Base-by-base conservation (phyloP, 2,797 vertebrate species). In the Cryptoblepharus egeriae region DNA sequence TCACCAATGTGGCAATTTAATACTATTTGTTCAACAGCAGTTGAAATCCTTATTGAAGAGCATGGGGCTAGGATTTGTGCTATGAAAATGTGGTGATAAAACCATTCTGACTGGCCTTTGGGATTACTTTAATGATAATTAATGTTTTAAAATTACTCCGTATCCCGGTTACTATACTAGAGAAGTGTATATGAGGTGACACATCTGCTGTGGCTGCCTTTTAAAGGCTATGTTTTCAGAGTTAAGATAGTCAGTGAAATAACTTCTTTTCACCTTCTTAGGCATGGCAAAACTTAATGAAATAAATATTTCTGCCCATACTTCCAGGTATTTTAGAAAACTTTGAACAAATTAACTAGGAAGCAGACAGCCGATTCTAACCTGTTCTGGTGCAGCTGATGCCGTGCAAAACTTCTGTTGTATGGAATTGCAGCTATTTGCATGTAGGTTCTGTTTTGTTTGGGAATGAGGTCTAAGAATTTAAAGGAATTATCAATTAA, bases 1-100 rank as follows among this genome's bases (percentile, higher is more conserved):
- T 87, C 84, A 80, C 85, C 86, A 85, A 86, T 89, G 81, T 68
- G 55, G 67, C 82, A 75, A 89, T 85, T 90, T 85, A 89, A 80
- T 83, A 67, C 74, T 84, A 3, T 86, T 92, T 83, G 24, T 30
- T 89, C 78, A 45, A 80, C 57, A 61, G 84, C 72, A 81, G 71
- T 85, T 74, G 81, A 93, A 92, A 91, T 92, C 78, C 78, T 81
- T 89, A 88, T 91, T 91, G 87, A 91, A 90, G 88, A 87, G 67
- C 84, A 73, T 82, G 75, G 92, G 75, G 83, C 60, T 81, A 72
- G 84, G 82, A 85, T 92, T 93, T 92, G 76, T 90, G 78, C 78
- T 84, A 80, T 87, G 75, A 85, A 93, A 91, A 85, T 0, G 15
- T 39, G 10, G 28, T 28, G 64, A 88, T 91, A 88, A 88, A 82